phyloP scores from a whole-genome alignment of 2,113 vertebrate genomes.

The Gasterosteus aculeatus region DNA sequence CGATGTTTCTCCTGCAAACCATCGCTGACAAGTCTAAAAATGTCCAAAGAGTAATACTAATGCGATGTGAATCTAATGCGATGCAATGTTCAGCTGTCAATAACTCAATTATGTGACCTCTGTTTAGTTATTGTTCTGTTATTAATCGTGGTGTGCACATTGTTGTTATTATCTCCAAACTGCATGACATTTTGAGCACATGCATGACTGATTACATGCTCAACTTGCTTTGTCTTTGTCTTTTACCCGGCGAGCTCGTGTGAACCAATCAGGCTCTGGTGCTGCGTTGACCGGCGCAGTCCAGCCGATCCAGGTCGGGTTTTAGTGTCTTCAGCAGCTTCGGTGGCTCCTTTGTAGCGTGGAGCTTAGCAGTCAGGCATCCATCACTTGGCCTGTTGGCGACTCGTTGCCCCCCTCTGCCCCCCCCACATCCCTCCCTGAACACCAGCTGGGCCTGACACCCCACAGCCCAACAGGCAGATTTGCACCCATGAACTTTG shows the following conservation, averaged over 20 bases:
- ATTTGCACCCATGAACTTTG: conserved; percentile 32
- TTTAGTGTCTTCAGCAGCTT: conserved; percentile 69
- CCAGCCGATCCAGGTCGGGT: conserved; percentile 60
- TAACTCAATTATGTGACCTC: too few species aligned
- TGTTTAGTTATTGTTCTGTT: background rate
- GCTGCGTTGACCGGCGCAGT: background rate
- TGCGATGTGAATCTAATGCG: background rate
- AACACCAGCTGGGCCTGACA: conserved; percentile 46
- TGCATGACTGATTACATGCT: too few species aligned
- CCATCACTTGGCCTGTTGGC: conserved; percentile 44
- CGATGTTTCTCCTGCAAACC: background rate
- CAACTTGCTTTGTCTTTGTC: background rate
- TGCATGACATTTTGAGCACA: too few species aligned
- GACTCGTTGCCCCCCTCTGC: conserved; percentile 22
- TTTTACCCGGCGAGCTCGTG: background rate
- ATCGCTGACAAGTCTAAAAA: background rate
- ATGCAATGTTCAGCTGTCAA: background rate
- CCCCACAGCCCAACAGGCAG: background rate
- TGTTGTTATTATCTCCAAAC: too few species aligned
- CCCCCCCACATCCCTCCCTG: background rate
- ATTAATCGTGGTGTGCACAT: background rate
- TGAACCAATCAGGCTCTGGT: background rate
- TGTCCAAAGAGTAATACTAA: background rate
- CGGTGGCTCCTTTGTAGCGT: conserved; percentile 54
- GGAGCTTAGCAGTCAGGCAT: conserved; percentile 61